phyloP scores from a whole-genome alignment of 2,888 invertebrate genomes.

The Lamproptera curius region DNA sequence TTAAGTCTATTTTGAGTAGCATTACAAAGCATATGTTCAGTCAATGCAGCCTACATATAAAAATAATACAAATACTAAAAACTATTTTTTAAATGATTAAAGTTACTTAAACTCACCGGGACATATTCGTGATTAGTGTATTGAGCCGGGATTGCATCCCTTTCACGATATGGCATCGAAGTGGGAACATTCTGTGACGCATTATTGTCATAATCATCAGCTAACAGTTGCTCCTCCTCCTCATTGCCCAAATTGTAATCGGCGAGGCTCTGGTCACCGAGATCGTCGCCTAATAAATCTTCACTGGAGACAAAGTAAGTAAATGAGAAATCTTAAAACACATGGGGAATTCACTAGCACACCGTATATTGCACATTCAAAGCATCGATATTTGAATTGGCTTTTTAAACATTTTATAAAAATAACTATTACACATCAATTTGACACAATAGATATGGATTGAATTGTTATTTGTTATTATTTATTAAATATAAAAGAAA shows the following conservation, averaged over 20 bases:
- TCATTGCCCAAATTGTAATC: slow-evolving; percentile 74
- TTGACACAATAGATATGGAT: background rate
- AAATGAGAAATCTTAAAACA: slow-evolving; percentile 17
- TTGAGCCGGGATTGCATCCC: slow-evolving; percentile 45
- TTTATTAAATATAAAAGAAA: slow-evolving; percentile 18
- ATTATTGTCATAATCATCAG: slow-evolving; percentile 63
- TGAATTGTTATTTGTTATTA: slow-evolving; percentile 1
- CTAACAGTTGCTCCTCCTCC: slow-evolving; percentile 69
- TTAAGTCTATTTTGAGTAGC: too few species aligned
- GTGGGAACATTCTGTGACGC: slow-evolving; percentile 61
- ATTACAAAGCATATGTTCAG: too few species aligned
- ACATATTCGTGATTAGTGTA: slow-evolving; percentile 50
- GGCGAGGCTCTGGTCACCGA: slow-evolving; percentile 69
- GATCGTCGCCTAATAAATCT: slow-evolving; percentile 70
- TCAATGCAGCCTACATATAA: too few species aligned
- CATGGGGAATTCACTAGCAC: slow-evolving; percentile 12
- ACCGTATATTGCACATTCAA: background rate
- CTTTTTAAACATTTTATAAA: slow-evolving; percentile 22
- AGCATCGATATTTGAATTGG: background rate
- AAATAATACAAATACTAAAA: too few species aligned
- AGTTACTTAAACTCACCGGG: slow-evolving; percentile 42
- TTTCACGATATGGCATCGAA: slow-evolving; percentile 43
- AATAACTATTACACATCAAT: background rate
- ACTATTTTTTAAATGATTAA: too few species aligned
- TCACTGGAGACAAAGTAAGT: slow-evolving; percentile 55